Base-by-base conservation (phyloP, 2,797 vertebrate genomes). In the Galagoides demidoff region DNA sequence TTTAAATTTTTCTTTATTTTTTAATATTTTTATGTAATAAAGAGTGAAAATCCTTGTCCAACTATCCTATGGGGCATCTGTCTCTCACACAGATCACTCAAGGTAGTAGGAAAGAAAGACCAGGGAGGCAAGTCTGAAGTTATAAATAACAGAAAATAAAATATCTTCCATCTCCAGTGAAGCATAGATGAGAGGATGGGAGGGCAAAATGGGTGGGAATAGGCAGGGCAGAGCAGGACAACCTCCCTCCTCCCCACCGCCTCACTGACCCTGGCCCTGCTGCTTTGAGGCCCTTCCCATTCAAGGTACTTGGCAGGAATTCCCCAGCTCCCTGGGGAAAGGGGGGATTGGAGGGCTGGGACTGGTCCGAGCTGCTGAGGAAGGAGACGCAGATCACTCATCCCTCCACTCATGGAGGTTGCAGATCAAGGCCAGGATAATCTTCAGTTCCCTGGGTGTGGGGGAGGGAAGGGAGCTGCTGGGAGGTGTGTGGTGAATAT, bases 401-500 rank as follows among this genome's bases (percentile, higher is more conserved):
- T 98, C 97, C 97, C 97, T 97, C 96, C 96, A 90, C 95, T 97
- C 97, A 97, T 96, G 97, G 97, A 97, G 96, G 97, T 97, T 97
- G 98, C 98, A 98, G 97, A 97, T 98, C 97, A 97, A 97, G 95
- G 97, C 97, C 97, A 98, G 98, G 97, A 97, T 97, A 93, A 96
- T 97, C 97, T 96, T 98, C 98, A 99, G 98, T 99, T 99, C 97
- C 98, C 99, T 97, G 98, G 95, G 49, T 52, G 49, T 49, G 49
- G 97, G 98, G 98, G 97, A 98, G 98, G 98, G 98, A 99, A 97
- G 98, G 97, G 93, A 98, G 98, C 97, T 99, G 98, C 98, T 99
- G 99, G 97, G 98, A 95, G 95, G 97, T 49, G 49, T 49, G 45
- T 45, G 39, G 39, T 39, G 39, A 4, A 11, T 45, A 45, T 45